Conservation (phyloP, 2,888 invertebrate genomes). For the Ophion ventricosus region DNA sequence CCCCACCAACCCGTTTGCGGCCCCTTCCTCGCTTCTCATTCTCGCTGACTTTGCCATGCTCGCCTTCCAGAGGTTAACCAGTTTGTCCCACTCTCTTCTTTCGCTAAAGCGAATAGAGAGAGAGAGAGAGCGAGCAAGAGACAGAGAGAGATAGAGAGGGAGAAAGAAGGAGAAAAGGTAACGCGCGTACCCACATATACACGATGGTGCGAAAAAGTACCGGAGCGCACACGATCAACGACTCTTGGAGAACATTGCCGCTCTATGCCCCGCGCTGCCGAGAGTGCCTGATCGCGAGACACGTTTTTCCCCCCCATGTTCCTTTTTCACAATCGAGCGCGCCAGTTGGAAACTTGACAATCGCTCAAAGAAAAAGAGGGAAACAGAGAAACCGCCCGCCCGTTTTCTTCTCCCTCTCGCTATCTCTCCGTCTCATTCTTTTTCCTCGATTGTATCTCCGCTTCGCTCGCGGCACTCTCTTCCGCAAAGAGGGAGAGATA, state of each 20-base stretch:
- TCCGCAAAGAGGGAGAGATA: constrained; percentile 34
- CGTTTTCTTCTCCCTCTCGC: not conserved
- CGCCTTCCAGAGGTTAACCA: constrained; percentile 81
- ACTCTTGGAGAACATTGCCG: constrained; percentile 33
- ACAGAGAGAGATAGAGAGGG: constrained; percentile 9
- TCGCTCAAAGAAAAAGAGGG: constrained; percentile 1
- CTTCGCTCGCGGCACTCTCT: constrained; percentile 17
- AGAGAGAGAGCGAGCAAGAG: not conserved
- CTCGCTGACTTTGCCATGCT: constrained; percentile 57
- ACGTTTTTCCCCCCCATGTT: constrained; percentile 16
- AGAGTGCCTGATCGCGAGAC: not conserved
- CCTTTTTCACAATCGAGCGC: constrained; percentile 35
- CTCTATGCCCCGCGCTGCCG: not conserved
- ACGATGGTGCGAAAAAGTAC: constrained; percentile 40
- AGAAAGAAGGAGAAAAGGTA: not conserved
- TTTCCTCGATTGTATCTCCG: not conserved
- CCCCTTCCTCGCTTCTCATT: constrained; percentile 44
- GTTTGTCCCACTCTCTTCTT: constrained; percentile 82
- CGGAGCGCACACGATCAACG: constrained; percentile 16
- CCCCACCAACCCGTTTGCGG: constrained; percentile 65
- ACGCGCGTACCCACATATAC: constrained; percentile 37
- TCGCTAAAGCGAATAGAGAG: constrained; percentile 70
- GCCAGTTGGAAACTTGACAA: constrained; percentile 43
- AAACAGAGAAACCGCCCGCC: not conserved
- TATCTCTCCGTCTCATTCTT: not conserved